Base-by-base conservation (phyloP, 2,888 invertebrate species). In the Caenorhabditis japonica region DNA sequence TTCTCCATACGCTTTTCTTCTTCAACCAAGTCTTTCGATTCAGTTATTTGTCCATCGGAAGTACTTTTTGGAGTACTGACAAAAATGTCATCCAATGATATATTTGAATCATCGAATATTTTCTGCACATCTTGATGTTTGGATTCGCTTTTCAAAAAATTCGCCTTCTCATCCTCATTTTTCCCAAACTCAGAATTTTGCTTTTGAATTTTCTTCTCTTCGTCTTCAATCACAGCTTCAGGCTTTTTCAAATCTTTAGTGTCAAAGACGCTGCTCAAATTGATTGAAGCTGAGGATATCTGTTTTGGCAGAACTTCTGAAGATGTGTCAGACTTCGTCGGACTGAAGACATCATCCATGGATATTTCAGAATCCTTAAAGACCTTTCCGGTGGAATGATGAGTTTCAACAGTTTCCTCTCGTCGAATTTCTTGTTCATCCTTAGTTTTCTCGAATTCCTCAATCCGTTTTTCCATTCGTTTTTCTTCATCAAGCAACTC, bases 211-310 rank as follows among this genome's bases (percentile, higher is more conserved):
- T 46, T 58, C 44, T 43, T 36, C 41, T 68, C 68, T 3, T 23
- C 25, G 7, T 30, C 49, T 7, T 47, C 52, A 15, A n/a, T 25
- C 3, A 38, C 36, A 5, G 30, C 21, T 10, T 36, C 19, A 21
- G 21, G 15, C 19, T 19, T 39, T 19, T 3, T 15, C 1, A 23
- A 17, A 25, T 47, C 12, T 25, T 38, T 46, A 38, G 38, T 30
- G 17, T 44, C 56, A 19, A 64, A 71, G 0, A 71, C 36, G 27
- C 64, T 25, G 19, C 64, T 58, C 27, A 71, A 17, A 25, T 52
- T 44, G 43, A 33, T 44, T 5, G 17, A 5, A 10, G 43, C 49
- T 17, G 34, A 19, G 10, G 33, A 47, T 8, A n/a, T 47, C n/a
- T 39, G 19, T 17, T 44, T 25, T 44, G 21, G 30, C 30, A 17